These are phyloP conservation scores for Diachrysia chrysitis DNA, from an alignment of 2,888 invertebrate species.

Conservation along the genomic window DNA sequence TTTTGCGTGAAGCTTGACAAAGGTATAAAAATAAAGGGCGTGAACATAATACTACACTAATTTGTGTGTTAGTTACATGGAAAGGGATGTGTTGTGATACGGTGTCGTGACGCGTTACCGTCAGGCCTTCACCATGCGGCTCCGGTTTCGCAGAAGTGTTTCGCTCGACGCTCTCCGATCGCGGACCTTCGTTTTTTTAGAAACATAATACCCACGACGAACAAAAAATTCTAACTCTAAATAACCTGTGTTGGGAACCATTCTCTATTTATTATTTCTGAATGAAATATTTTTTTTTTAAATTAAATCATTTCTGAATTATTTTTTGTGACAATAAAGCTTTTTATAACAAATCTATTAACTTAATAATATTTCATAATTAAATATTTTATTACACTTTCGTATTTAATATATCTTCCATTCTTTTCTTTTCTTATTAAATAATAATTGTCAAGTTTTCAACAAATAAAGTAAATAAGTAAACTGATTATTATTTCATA, in stretches of 20 bases:
- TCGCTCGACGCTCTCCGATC: conserved; percentile 80
- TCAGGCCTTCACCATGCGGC: conserved; percentile 68
- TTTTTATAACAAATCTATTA: too few relatives aligned
- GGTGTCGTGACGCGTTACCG: conserved; percentile 77
- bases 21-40: conserved; percentile 78
- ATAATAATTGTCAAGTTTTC: too few relatives aligned
- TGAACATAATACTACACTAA: conserved; percentile 86
- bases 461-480: too few relatives aligned
- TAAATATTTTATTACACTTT: too few relatives aligned
- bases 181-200: conserved; percentile 68
- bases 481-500: too few relatives aligned
- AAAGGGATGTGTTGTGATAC: conserved; percentile 86
- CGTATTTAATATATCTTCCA: too few relatives aligned
- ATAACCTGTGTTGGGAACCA: background rate
- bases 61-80: conserved; percentile 82
- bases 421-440: too few relatives aligned
- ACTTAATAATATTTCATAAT: too few relatives aligned
- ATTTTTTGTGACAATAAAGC: background rate
- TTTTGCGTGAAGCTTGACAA: conserved; percentile 74
- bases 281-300: too few relatives aligned
- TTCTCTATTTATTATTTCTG: background rate
- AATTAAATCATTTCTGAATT: too few relatives aligned
- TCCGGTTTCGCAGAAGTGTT: conserved; percentile 87
- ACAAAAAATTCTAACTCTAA: conserved; percentile 31
- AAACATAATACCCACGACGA: conserved; percentile 51